Evolutionary conservation across 1,140 invertebrate genomes (phyloP), one percentile per base, ranked within the genome.

Genomic region (Leptopilina clavipes): DNA sequence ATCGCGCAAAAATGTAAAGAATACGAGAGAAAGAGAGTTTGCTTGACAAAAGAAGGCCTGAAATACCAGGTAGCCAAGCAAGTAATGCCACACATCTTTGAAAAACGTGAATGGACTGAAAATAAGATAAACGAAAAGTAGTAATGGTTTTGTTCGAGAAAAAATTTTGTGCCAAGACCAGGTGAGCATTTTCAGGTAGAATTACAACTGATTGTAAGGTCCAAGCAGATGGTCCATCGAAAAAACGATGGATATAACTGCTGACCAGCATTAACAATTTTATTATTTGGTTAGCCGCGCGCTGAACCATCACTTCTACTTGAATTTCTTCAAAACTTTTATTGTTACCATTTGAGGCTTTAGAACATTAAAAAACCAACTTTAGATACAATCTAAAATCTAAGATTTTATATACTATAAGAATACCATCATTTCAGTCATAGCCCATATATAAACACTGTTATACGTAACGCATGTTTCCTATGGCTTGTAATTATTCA

Each of bases 71-170:
- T 65, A 65, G 59, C 59, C 6, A n/a, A 65, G 25, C 12, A 22
- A 65, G 59, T 65, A 9, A n/a, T 31, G 59, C 59, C 59, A 31
- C 22, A 37, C 5, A 65, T 31, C 59, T 65, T 22, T 22, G 22
- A 45, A 48, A 72, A 48, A 48, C 77, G 71, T 84, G 83, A 84
- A 84, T 84, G 83, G 82, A 18, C 17, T 73, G 65, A 76, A 84
- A 84, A 84, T 84, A 84, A 84, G 82, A 84, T 84, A 80, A 84
- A 84, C 81, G 79, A 14, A 83, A 82, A 84, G 79, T 81, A 79
- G 76, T 77, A 71, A 22, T 48, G 73, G 72, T 56, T 65, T 71
- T 11, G 73, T 65, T 31, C 52, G 52, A 17, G 77, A 56, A 73
- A 52, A 48, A 45, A 76, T 59, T 22, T 17, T 52, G 48, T 17